Percentiles rank a stretch among this genome's conserved stretches.
Evolutionary conservation across 2,113 vertebrate species (phyloP).

Genomic region (Tenebrosternarchus preto): DNA sequence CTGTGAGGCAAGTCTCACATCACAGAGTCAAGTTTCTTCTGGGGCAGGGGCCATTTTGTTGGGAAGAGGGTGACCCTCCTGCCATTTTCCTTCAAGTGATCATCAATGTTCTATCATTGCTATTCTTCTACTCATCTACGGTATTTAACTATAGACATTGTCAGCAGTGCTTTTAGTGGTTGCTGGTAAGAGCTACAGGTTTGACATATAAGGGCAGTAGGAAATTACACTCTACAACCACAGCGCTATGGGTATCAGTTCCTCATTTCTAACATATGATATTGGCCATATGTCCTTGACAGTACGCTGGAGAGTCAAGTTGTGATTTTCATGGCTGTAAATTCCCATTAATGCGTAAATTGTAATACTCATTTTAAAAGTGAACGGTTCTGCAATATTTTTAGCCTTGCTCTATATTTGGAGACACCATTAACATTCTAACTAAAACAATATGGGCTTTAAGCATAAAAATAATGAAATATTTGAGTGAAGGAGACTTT

Average conservation of each 20-base stretch:
- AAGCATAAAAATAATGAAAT: conserved; percentile 12
- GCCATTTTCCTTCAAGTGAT: conserved; percentile 3
- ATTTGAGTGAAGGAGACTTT: conserved; percentile 15
- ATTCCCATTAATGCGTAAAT: not conserved
- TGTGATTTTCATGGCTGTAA: too few species aligned
- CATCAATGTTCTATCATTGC: conserved; percentile 8
- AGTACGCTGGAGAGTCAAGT: too few species aligned
- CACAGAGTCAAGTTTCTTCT: conserved; percentile 59
- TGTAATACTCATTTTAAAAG: not conserved
- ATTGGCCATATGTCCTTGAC: too few species aligned
- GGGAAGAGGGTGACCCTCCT: conserved; percentile 37
- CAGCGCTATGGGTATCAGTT: too few species aligned
- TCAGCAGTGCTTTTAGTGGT: not conserved
- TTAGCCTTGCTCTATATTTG: not conserved
- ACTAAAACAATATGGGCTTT: not conserved
- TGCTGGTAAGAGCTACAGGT: not conserved
- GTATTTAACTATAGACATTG: not conserved
- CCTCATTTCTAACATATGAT: too few species aligned
- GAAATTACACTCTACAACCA: too few species aligned
- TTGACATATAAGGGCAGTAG: too few species aligned
- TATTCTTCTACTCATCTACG: not conserved
- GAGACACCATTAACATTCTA: not conserved
- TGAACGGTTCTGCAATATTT: too few species aligned
- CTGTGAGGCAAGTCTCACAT: conserved; percentile 70
- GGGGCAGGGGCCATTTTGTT: conserved; percentile 65